phyloP scores from a whole-genome alignment of 2,888 invertebrate genomes.

The Esperia sulphurella region DNA sequence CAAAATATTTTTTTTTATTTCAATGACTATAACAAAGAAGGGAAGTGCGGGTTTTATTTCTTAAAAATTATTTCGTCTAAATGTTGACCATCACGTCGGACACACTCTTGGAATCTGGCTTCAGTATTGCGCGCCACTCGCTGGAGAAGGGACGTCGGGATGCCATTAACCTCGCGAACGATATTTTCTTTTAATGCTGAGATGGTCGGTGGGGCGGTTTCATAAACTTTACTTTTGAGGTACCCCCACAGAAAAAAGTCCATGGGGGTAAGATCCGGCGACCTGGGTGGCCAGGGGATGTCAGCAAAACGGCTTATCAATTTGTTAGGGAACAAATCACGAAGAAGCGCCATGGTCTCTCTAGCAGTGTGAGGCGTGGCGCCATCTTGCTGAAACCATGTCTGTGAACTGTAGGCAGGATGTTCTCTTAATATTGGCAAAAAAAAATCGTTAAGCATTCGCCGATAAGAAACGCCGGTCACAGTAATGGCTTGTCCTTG shows the following conservation, averaged over 20 bases:
- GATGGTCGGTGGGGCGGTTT: slow-evolving; percentile 10
- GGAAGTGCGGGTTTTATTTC: slow-evolving; percentile 8
- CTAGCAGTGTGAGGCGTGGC: slow-evolving; percentile 12
- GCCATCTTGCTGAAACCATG: slow-evolving; percentile 15
- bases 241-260: slow-evolving; percentile 19
- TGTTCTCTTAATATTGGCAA: slow-evolving; percentile 3
- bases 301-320: slow-evolving; percentile 6
- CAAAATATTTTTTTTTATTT: background rate
- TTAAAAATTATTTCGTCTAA: slow-evolving; percentile 10
- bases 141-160: slow-evolving; percentile 6
- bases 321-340: slow-evolving; percentile 2
- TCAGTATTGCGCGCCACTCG: slow-evolving; percentile 6
- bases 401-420: slow-evolving; percentile 9
- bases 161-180: slow-evolving; percentile 11
- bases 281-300: slow-evolving; percentile 17
- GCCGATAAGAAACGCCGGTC: slow-evolving; percentile 10
- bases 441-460: slow-evolving; percentile 12
- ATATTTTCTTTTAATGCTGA: slow-evolving; percentile 17
- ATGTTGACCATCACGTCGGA: slow-evolving; percentile 8
- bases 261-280: slow-evolving; percentile 19
- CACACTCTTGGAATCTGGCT: slow-evolving; percentile 4
- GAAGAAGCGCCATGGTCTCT: slow-evolving; percentile 8
- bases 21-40: background rate
- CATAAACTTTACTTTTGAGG: slow-evolving; percentile 17
- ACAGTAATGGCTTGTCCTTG: slow-evolving; percentile 6